These are phyloP conservation scores for Notolabrus celidotus DNA, from an alignment of 2,797 vertebrate genomes.

Conservation along the genomic window DNA sequence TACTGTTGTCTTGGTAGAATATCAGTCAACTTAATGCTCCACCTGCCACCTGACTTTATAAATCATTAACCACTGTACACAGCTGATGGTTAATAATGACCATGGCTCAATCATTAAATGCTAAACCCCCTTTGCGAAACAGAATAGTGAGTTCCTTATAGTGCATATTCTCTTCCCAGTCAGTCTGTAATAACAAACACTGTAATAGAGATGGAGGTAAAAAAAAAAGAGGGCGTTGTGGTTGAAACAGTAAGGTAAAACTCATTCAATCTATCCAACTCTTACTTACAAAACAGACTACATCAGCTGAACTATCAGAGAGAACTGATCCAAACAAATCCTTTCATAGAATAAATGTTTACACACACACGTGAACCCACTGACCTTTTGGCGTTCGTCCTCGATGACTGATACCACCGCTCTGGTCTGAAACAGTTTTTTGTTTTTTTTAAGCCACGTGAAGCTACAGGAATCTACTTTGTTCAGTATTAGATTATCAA, in stretches of 20 bases:
- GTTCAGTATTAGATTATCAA: slow-evolving; percentile 52
- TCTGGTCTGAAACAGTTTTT: slow-evolving; percentile 15
- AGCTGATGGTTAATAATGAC: slow-evolving; percentile 24
- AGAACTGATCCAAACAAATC: slow-evolving; percentile 47
- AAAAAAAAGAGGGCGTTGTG: no score
- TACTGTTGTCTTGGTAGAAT: no score
- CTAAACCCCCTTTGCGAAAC: not conserved
- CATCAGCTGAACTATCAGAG: not conserved
- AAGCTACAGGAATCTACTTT: slow-evolving; percentile 48
- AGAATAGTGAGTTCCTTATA: not conserved
- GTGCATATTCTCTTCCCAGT: no score
- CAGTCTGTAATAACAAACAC: no score
- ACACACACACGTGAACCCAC: slow-evolving; percentile 27
- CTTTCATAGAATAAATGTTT: slow-evolving; percentile 57
- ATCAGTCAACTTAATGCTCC: slow-evolving; percentile 6
- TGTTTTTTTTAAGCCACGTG: slow-evolving; percentile 29
- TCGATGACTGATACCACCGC: slow-evolving; percentile 17
- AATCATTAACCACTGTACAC: slow-evolving; percentile 68
- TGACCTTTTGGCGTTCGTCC: slow-evolving; percentile 36
- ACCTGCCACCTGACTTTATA: slow-evolving; percentile 17
- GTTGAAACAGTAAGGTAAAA: no score
- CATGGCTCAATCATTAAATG: slow-evolving; percentile 61
- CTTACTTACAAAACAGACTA: not conserved
- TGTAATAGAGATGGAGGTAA: no score
- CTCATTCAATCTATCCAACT: not conserved